Conservation (phyloP, 1,140 invertebrate species). For the Bilobella aurantiaca region DNA sequence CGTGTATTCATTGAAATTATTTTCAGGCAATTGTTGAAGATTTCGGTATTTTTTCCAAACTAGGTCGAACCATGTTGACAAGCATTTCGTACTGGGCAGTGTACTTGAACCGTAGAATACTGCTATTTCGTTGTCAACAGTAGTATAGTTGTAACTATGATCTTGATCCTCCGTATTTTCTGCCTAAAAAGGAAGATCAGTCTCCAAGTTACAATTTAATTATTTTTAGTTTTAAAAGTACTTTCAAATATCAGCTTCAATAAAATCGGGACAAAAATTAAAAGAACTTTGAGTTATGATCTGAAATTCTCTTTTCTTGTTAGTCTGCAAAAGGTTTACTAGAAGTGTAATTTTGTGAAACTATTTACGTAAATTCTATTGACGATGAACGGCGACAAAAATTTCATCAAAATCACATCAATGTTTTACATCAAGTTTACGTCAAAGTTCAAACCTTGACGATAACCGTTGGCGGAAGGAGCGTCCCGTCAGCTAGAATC, state of each 20-base stretch:
- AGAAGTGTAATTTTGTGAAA: not conserved
- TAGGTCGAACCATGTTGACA: constrained; percentile 25
- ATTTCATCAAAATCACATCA: not conserved
- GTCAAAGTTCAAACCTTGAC: no score
- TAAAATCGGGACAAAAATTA: not conserved
- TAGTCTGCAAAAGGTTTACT: not conserved
- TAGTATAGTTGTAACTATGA: constrained; percentile 21
- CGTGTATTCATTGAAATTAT: not conserved
- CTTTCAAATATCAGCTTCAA: not conserved
- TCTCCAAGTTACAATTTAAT: no score
- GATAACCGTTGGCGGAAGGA: constrained; percentile 30
- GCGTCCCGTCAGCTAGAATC: constrained; percentile 19
- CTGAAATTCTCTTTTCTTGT: not conserved
- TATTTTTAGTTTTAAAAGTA: no score
- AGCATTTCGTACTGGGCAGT: constrained; percentile 11
- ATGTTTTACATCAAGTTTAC: not conserved
- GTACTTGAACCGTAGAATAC: constrained; percentile 26
- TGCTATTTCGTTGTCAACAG: constrained; percentile 17
- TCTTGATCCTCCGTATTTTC: constrained; percentile 1
- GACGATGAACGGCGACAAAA: no score
- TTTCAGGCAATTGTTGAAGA: not conserved
- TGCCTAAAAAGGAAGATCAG: constrained; percentile 7
- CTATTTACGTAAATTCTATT: not conserved
- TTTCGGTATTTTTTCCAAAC: constrained; percentile 26
- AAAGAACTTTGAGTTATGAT: not conserved